Evolutionary conservation across 1,140 invertebrate genomes (phyloP), one percentile per base, ranked within the genome.

Genomic region (Scaptomyza montana): DNA sequence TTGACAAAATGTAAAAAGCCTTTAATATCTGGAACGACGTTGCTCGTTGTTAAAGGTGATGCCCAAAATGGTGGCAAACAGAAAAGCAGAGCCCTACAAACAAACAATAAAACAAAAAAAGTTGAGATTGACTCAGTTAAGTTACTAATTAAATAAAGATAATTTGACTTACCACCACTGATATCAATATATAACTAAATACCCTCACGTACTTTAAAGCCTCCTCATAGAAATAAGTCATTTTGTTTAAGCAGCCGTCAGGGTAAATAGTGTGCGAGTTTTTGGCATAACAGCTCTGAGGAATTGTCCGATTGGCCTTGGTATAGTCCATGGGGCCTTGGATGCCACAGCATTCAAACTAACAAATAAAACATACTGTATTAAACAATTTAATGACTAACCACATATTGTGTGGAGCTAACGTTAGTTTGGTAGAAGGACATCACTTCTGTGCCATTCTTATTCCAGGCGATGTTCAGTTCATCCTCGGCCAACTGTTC

Each of bases 301-400:
- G 89, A 13, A 82, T 67, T 0, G 12, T 30, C 9, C 78, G 21
- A 53, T 70, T 60, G 7, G 64, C 71, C 7, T 66, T 60, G 3
- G 12, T 71, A 12, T 90, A 91, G 39, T 91, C 89, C 10, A 36
- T 57, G 21, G 69, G 28, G 5, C 77, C 72, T 5, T 68, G 53
- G 9, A 78, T 56, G n/a, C 89, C 89, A 39, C 89, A 91, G 53
- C 89, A 91, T 1, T 80, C 13, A 2, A 77, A 62, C 89, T 90
- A 3, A 0, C 55, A 53, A 8, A 10, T n/a, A 19, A 41, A 55
- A 30, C 21, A 13, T 39, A 51, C 12, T 9, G 8, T 4, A 16
- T 41, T 46, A 41, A 7, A 49, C 5, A 33, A 16, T 21, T 3
- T n/a, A 41, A n/a, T 8, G 1, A 16, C 16, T 16, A 16, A 16